Base-by-base conservation (phyloP, 2,797 vertebrate genomes). In the Buphagus erythrorhynchus region DNA sequence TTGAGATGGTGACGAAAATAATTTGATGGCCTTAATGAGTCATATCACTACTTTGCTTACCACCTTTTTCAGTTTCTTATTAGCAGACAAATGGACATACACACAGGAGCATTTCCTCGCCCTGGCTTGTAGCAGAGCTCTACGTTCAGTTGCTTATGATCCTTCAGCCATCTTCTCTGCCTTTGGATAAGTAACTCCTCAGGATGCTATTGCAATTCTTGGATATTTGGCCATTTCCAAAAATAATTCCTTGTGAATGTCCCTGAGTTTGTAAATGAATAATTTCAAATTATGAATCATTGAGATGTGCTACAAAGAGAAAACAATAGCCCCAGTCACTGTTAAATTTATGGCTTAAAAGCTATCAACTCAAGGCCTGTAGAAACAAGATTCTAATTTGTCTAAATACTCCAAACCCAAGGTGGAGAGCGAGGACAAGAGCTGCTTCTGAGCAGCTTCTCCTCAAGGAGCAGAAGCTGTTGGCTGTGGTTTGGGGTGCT, bases 281-380 rank as follows among this genome's bases (percentile, higher is more conserved):
- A 7, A 67, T 94, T 90, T 89, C 40, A 73, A 71, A 45, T 17
- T 62, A 67, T 92, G 74, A 89, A 95, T 93, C 81, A 87, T 57
- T 36, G 77, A 65, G 63, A 92, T 43, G 22, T 26, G 20, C 61
- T 85, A 85, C 78, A 48, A 85, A 17, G 28, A 49, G 42, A 77
- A 92, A 93, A 94, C 71, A 93, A 83, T 88, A 86, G 85, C 33
- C 72, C 49, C 5, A 80, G 68, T 11, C 12, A 4, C 31, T 29
- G 49, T 71, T 89, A 61, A 79, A 77, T 87, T 81, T 85, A 66
- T 2, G 3, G 31, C n/a, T 46, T 16, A 57, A 77, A 86, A 85
- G 46, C 62, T 46, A 10, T 74, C 71, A 91, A 90, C 36, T 10
- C 67, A 57, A 87, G 35, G 29, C 68, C 85, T 51, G 16, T 15